Evolutionary conservation across 2,888 invertebrate species (phyloP).

Genomic region (Eretmocerus hayati): DNA sequence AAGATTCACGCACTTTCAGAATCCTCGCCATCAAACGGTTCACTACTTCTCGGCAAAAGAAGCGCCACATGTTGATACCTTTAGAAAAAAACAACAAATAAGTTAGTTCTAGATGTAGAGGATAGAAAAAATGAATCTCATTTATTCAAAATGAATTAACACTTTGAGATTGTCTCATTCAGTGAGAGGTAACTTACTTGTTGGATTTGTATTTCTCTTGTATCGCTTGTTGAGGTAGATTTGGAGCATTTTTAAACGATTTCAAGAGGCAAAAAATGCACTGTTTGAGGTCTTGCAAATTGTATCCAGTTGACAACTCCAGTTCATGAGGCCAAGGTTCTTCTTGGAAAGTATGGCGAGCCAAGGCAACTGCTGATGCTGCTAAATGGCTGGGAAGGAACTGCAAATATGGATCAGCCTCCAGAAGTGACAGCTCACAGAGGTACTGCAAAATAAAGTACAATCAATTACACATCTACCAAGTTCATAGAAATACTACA

Average conservation of each 20-base stretch:
- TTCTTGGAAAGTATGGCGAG: slow-evolving; percentile 64
- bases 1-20: slow-evolving; percentile 34
- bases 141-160: background rate
- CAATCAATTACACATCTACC: background rate
- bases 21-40: slow-evolving; percentile 38
- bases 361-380: slow-evolving; percentile 71
- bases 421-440: slow-evolving; percentile 75
- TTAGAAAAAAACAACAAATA: background rate
- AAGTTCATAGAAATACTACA: background rate
- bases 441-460: slow-evolving; percentile 58
- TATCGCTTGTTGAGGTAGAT: slow-evolving; percentile 73
- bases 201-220: slow-evolving; percentile 79
- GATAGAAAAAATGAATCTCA: background rate
- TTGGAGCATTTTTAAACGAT: slow-evolving; percentile 62
- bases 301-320: slow-evolving; percentile 62
- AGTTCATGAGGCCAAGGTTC: slow-evolving; percentile 64
- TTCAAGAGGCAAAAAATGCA: slow-evolving; percentile 63
- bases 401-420: slow-evolving; percentile 79
- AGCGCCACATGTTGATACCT: slow-evolving; percentile 43
- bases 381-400: slow-evolving; percentile 78
- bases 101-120: background rate
- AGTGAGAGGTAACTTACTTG: slow-evolving; percentile 49
- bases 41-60: slow-evolving; percentile 38
- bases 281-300: slow-evolving; percentile 56
- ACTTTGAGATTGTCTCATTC: background rate